Evolutionary conservation across 2,113 vertebrate species (phyloP), one percentile per base, ranked within the genome.

Genomic region (Rutilus rutilus): DNA sequence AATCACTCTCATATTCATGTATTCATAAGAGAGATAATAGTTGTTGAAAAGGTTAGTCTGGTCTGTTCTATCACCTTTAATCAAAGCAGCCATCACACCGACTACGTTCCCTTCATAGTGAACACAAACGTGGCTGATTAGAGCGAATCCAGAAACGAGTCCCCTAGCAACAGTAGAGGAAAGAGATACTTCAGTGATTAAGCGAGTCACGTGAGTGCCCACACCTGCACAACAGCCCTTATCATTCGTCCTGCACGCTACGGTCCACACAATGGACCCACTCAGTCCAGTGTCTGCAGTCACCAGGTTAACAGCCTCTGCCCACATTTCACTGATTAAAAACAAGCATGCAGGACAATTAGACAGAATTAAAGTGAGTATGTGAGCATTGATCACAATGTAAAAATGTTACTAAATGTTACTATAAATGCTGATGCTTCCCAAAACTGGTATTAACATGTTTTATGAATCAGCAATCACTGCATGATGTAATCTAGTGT

Each of bases 221-320:
- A 71, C 82, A 77, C 85, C 82, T 83, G 17, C 39, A 73, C 47
- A 60, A 59, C 64, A 65, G 36, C 76, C 47, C 86, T 86, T 84
- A 89, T 86, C 71, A 80, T 76, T 25, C 30, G 81, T 76, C 84
- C 84, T 80, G 69, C 82, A 86, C 39, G 33, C 78, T 10, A 4
- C 7, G 1, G 23, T 33, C n/a, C 62, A 47, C 27, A 89, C 84
- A 87, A 77, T 81, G 11, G 67, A 86, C 67, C 67, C 50, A 84
- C 82, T 87, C 88, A 80, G 50, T n/a, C 78, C 82, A 81, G 65
- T 76, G 69, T 84, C 78, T 77, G 74, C 62, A 84, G 78, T 86
- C 69, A 77, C 14, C 77, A 76, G 84, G 73, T 83, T 45, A 86
- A 62, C 77, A 78, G 65, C 19, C 71, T 17, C 62, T 82, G 21